phyloP scores from a whole-genome alignment of 2,113 vertebrate genomes.

The Cacatua alba region DNA sequence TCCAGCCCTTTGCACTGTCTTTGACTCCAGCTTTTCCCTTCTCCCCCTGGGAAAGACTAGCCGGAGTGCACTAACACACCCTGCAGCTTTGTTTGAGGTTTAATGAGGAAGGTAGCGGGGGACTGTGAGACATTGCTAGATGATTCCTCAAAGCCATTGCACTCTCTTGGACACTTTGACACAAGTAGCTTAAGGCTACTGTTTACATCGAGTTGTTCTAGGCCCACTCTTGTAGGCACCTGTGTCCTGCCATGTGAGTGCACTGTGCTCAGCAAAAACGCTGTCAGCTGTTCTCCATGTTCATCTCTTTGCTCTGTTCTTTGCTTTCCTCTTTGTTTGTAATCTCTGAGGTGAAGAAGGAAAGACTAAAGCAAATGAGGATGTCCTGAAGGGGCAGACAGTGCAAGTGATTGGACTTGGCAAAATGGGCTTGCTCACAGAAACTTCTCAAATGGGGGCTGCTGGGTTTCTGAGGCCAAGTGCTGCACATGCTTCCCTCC shows the following conservation, averaged over 20 bases:
- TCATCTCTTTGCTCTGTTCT: slow-evolving; percentile 14
- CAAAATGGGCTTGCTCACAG: background rate
- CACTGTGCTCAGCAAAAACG: background rate
- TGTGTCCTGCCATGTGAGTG: slow-evolving; percentile 36
- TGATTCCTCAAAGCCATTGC: slow-evolving; percentile 51
- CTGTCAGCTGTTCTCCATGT: slow-evolving; percentile 33
- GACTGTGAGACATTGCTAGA: background rate
- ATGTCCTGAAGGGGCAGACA: slow-evolving; percentile 23
- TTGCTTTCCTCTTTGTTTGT: slow-evolving; percentile 34
- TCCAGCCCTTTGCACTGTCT: slow-evolving; percentile 23
- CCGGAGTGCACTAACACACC: background rate
- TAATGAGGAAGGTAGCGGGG: slow-evolving; percentile 59
- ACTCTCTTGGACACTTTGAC: slow-evolving; percentile 53
- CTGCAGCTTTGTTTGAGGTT: slow-evolving; percentile 19
- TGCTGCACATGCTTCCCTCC: background rate
- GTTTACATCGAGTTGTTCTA: slow-evolving; percentile 40
- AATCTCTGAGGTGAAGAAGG: background rate
- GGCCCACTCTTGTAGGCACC: slow-evolving; percentile 20
- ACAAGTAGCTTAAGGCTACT: slow-evolving; percentile 26
- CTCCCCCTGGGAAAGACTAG: background rate
- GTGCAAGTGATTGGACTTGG: slow-evolving; percentile 16
- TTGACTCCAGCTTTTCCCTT: slow-evolving; percentile 35
- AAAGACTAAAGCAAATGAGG: slow-evolving; percentile 1
- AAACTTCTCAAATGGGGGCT: background rate
- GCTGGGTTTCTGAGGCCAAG: slow-evolving; percentile 5